These are phyloP conservation scores for Chrysocyon brachyurus DNA, from an alignment of 2,797 vertebrate genomes.

Conservation along the genomic window DNA sequence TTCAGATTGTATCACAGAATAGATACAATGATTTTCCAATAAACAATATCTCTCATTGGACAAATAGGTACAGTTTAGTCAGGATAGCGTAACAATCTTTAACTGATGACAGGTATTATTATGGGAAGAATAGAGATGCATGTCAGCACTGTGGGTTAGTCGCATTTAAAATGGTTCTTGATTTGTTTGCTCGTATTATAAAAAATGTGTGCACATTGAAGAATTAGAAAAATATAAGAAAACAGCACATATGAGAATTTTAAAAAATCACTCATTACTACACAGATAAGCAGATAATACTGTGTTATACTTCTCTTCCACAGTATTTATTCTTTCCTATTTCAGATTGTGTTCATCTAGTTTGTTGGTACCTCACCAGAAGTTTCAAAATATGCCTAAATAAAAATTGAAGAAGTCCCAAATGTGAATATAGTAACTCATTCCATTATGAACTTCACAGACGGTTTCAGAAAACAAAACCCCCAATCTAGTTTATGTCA, in stretches of 20 bases:
- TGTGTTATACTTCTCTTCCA: neutral
- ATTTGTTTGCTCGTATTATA: neutral
- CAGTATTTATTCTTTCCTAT: neutral
- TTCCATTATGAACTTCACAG: conserved; percentile 1
- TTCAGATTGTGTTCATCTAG: conserved; percentile 21
- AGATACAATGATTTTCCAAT: conserved; percentile 11
- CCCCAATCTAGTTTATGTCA: neutral
- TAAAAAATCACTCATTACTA: neutral
- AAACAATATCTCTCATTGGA: conserved; percentile 27
- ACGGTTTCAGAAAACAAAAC: neutral
- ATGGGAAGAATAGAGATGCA: neutral
- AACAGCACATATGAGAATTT: neutral
- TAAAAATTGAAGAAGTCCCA: neutral
- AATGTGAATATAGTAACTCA: neutral
- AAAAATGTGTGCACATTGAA: neutral
- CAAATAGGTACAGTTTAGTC: neutral
- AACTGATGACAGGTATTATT: conserved; percentile 22
- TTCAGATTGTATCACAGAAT: neutral
- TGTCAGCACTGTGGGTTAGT: neutral
- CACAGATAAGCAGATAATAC: neutral
- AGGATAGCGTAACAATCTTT: neutral
- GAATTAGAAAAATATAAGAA: conserved; percentile 26
- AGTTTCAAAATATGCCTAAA: conserved; percentile 48
- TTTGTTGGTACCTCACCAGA: neutral
- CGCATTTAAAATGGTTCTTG: conserved; percentile 2